phyloP scores from a whole-genome alignment of 2,888 invertebrate species.

The Sylvicola cinctus region DNA sequence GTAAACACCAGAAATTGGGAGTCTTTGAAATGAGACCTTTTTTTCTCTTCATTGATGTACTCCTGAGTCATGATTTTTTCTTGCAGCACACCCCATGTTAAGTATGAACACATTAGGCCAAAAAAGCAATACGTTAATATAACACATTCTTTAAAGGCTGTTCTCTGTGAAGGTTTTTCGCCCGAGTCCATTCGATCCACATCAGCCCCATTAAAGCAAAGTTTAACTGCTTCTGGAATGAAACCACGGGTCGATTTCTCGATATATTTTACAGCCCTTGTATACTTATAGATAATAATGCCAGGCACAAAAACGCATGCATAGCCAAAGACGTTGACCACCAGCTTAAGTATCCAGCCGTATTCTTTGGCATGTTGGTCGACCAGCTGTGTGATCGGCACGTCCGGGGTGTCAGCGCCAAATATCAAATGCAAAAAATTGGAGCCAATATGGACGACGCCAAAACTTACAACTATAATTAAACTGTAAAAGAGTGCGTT shows the following conservation, averaged over 20 bases:
- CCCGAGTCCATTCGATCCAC: conserved; percentile 25
- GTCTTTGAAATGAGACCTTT: conserved; percentile 55
- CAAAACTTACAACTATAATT: conserved; percentile 25
- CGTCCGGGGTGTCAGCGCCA: conserved; percentile 18
- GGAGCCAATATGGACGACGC: conserved; percentile 26
- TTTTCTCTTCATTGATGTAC: conserved; percentile 43
- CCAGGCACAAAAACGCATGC: conserved; percentile 75
- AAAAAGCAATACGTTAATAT: conserved; percentile 57
- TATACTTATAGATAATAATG: conserved; percentile 60
- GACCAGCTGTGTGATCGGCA: conserved; percentile 22
- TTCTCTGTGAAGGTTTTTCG: conserved; percentile 18
- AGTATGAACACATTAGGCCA: conserved; percentile 76
- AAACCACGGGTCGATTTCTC: conserved; percentile 24
- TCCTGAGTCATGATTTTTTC: conserved; percentile 93
- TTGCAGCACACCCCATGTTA: conserved; percentile 92
- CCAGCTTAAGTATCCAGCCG: conserved; percentile 55
- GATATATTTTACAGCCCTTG: conserved; percentile 54
- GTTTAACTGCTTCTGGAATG: conserved; percentile 17
- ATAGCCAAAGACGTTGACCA: conserved; percentile 71
- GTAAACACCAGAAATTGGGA: conserved; percentile 94
- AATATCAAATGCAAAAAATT: conserved; percentile 15
- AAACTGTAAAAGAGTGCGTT: conserved; percentile 15
- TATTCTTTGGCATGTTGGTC: conserved; percentile 31
- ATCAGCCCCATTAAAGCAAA: conserved; percentile 24
- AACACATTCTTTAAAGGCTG: conserved; percentile 34